Evolutionary conservation across 2,113 vertebrate species (phyloP).

Genomic region (Cavia aperea): DNA sequence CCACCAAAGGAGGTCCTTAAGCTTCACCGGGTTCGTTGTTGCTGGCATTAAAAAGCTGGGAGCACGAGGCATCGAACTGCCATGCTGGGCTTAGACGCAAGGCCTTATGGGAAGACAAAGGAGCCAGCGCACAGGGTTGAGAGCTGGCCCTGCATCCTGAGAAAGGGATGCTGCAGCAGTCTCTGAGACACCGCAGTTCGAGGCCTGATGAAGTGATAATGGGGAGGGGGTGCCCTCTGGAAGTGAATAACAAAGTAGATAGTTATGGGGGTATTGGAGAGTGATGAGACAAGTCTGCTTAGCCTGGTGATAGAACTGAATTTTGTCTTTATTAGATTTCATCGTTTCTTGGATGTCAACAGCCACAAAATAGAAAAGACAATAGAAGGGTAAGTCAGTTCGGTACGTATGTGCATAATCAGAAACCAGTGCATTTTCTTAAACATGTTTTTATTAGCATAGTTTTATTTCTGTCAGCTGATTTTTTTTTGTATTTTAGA

Average conservation of each 20-base stretch:
- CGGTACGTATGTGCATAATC: not conserved
- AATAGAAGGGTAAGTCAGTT: slow-evolving; percentile 85
- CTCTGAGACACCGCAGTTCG: not conserved
- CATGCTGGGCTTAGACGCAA: not conserved
- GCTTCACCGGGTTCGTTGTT: not conserved
- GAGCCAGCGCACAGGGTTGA: not conserved
- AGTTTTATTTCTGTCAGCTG: slow-evolving; percentile 21
- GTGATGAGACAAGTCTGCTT: not conserved
- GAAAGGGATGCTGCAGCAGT: not conserved
- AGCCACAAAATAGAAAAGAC: slow-evolving; percentile 89
- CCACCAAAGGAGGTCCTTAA: not conserved
- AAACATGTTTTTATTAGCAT: slow-evolving; percentile 8
- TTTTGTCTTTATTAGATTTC: slow-evolving; percentile 82
- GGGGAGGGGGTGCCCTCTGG: not conserved
- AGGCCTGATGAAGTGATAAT: not conserved
- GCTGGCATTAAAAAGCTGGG: not conserved
- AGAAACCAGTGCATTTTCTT: slow-evolving; percentile 9
- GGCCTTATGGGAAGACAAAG: not conserved
- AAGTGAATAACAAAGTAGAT: not conserved
- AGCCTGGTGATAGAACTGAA: not conserved
- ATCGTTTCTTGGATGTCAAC: slow-evolving; percentile 91
- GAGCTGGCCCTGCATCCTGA: not conserved
- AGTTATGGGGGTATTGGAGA: not conserved
- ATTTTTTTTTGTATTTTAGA: slow-evolving; percentile 72
- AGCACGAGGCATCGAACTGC: not conserved